A percentile compares a stretch with the other conserved stretches of the same genome.
These are phyloP conservation scores for Dufourea novaeangliae DNA, from an alignment of 1,140 invertebrate genomes.

Conservation along the genomic window DNA sequence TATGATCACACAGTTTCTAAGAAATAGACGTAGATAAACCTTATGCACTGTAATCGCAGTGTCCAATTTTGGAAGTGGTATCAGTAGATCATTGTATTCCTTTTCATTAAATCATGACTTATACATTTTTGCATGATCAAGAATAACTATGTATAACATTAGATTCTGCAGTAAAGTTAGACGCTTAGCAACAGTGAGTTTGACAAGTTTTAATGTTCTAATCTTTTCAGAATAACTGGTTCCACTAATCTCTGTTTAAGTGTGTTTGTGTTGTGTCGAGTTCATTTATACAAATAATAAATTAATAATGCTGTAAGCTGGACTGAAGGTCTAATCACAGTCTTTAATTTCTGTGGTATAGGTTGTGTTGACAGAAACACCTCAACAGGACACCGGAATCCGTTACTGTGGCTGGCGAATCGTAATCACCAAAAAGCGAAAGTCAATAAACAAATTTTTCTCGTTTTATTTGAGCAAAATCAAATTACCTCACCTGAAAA, in stretches of 20 bases:
- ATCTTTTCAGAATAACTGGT: conserved; percentile 49
- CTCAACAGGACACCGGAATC: conserved; percentile 46
- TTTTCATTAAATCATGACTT: conserved; percentile 44
- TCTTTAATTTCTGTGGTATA: conserved; percentile 39
- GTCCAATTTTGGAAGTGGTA: conserved; percentile 51
- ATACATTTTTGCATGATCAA: conserved; percentile 37
- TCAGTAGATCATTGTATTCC: conserved; percentile 46
- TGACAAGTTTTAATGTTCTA: conserved; percentile 31
- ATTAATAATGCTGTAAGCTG: not conserved
- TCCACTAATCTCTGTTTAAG: conserved; percentile 38
- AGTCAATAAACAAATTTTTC: conserved; percentile 81
- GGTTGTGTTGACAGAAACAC: conserved; percentile 55
- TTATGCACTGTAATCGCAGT: conserved; percentile 37
- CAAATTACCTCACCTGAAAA: conserved; percentile 80
- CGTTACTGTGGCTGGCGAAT: conserved; percentile 62
- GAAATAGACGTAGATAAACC: conserved; percentile 42
- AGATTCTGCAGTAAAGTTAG: conserved; percentile 23
- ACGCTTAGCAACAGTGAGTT: conserved; percentile 22
- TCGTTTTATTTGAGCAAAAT: conserved; percentile 81
- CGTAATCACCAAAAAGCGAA: conserved; percentile 75
- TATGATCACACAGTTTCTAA: conserved; percentile 21
- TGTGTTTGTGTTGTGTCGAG: conserved; percentile 37
- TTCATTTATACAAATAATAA: conserved; percentile 20
- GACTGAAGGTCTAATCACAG: not conserved
- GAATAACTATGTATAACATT: conserved; percentile 44